Evolutionary conservation across 1,140 invertebrate genomes (phyloP), one percentile per base, ranked within the genome.

Genomic region (Forficula auricularia): DNA sequence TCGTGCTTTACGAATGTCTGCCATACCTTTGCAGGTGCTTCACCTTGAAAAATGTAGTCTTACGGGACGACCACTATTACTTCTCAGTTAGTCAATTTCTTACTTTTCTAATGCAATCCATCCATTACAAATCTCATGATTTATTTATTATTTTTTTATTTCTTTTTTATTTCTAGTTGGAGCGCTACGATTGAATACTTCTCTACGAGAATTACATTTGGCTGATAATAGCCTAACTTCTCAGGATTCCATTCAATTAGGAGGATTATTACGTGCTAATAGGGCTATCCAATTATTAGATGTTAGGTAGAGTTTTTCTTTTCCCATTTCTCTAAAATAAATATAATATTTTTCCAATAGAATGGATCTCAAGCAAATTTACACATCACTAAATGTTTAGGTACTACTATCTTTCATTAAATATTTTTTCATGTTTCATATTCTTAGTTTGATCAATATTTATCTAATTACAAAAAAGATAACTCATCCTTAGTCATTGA

Each of bases 181-280:
- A 52, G 79, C 81, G 13, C 61, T 91, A 10, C 84, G 83, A 56
- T 65, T 78, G 51, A 90, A 89, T 63, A 75, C 72, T 32, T 74
- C 71, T 32, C 62, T 91, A 39, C 72, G 75, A 37, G 84, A 90
- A 62, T 64, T 91, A 38, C 80, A 85, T 52, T 61, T 91, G 48
- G 81, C 79, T 40, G 82, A 89, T 56, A 90, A 90, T 56, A 67
- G 75, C 50, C 64, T 91, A 43, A 68, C 71, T 47, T 63, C 72
- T 19, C 64, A 67, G 43, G 86, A 91, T 67, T 84, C 82, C 12
- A 68, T 73, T 49, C 82, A 87, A 48, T 62, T 91, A 30, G 79
- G 74, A 33, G 69, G 72, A 33, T 62, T 84, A 50, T 61, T 85
- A 40, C 66, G 70, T 44, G 62, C 68, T 46, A 85, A 84, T 59